Base-by-base conservation (phyloP, 2,113 vertebrate species). In the Microcebus murinus region DNA sequence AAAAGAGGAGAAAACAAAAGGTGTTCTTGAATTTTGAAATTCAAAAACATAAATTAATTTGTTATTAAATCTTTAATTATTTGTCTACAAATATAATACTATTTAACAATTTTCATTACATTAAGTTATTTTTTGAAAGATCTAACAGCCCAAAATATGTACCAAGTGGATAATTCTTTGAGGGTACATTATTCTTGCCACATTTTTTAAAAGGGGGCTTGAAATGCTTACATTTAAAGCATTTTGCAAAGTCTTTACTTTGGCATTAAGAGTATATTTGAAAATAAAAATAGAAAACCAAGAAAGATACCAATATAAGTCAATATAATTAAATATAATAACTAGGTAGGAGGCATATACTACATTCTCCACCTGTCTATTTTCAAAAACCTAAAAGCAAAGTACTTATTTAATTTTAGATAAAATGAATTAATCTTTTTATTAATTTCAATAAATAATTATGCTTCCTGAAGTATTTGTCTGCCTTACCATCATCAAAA, bases 41-140 rank as follows among this genome's bases (percentile, higher is more conserved):
- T 96, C 84, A 98, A 96, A 98, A 98, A 98, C 98, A 97, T 97
- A 98, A 97, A 95, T 88, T 92, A 98, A 98, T 98, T 98, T 99
- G 98, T 98, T 98, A 98, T 98, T 96, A 57, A 21, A 21, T 21
- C 55, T 57, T 57, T 57, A 57, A 98, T 95, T 98, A 97, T 97
- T 91, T 98, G 97, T 98, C 97, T 98, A 98, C 90, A 94, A 98
- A 98, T 97, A 94, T 97, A 96, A 98, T 79, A 98, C 82, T 98
- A 87, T 92, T 70, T 27, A 86, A 71, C 8, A 42, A 98, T 98
- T 98, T 98, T 97, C 95, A 93, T 89, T 96, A 73, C 31, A 94
- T 91, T 96, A 96, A 97, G 6, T 96, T 98, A 98, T 97, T 97
- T 86, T 71, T 80, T 87, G 65, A 15, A 61, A 79, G 14, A 4